Evolutionary conservation across 1,140 invertebrate genomes (phyloP).

Genomic region (Antheraea mylitta): DNA sequence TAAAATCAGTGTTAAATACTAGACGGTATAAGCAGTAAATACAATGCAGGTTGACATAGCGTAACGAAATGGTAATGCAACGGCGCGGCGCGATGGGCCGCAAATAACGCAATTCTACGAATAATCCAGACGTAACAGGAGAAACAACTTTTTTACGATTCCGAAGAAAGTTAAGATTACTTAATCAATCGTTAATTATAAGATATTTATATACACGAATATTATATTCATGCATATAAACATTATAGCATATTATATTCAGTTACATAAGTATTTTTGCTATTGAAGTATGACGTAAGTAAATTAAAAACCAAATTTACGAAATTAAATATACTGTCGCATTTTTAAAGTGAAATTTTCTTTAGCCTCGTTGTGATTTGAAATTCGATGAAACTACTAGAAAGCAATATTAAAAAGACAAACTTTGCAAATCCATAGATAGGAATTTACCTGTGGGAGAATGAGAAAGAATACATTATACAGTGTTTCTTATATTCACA

Average conservation of each 20-base stretch:
- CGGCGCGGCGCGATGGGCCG: neutral
- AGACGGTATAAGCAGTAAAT: neutral
- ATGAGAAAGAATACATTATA: no score
- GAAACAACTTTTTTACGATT: constrained; percentile 6
- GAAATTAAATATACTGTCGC: no score
- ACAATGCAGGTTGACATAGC: neutral
- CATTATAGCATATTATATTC: neutral
- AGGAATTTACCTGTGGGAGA: no score
- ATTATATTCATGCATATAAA: neutral
- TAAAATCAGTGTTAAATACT: neutral
- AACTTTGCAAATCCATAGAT: no score
- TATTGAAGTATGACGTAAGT: neutral
- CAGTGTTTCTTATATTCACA: no score
- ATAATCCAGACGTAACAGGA: constrained; percentile 6
- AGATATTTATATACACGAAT: neutral
- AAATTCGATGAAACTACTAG: no score
- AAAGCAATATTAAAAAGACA: no score
- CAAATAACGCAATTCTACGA: constrained; percentile 7
- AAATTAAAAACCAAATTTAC: neutral
- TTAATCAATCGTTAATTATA: neutral
- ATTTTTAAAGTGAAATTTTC: no score
- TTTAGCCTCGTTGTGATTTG: no score
- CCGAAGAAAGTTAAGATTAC: constrained; percentile 1
- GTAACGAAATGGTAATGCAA: neutral
- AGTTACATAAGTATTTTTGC: neutral